Evolutionary conservation across 1,140 invertebrate species (phyloP).

Genomic region (Drosophila seguyi): DNA sequence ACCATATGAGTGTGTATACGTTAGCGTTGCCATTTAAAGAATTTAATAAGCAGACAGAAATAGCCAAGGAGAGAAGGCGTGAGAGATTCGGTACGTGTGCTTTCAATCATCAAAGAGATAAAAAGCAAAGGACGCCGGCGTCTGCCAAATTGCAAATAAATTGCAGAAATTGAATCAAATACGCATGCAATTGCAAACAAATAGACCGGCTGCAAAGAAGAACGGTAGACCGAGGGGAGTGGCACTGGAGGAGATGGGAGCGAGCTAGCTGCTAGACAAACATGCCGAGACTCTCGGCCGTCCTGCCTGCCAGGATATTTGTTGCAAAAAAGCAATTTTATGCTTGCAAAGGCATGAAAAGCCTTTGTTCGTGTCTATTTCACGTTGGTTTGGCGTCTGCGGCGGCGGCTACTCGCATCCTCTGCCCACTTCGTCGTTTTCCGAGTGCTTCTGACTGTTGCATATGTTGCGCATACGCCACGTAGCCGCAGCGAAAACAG

Average conservation of each 20-base stretch:
- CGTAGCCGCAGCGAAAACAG: constrained; percentile 49
- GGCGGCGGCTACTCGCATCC: constrained; percentile 49
- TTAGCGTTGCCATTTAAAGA: constrained; percentile 59
- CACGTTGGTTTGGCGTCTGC: constrained; percentile 82
- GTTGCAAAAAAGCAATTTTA: constrained; percentile 85
- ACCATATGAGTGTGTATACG: constrained; percentile 4
- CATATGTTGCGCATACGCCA: constrained; percentile 81
- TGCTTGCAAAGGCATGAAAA: constrained; percentile 85
- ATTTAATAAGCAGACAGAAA: constrained; percentile 57
- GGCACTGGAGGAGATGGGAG: constrained; percentile 7
- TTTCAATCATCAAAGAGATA: constrained; percentile 83
- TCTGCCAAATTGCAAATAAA: constrained; percentile 82
- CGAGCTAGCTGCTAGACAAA: constrained; percentile 56
- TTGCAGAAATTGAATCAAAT: constrained; percentile 84
- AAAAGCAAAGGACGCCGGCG: constrained; percentile 62
- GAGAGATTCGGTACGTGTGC: constrained; percentile 61
- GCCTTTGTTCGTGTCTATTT: constrained; percentile 85
- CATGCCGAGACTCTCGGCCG: constrained; percentile 50
- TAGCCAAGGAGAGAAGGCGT: background rate
- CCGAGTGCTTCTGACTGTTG: constrained; percentile 42
- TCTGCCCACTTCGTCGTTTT: constrained; percentile 12
- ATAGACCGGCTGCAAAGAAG: constrained; percentile 52
- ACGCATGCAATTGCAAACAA: constrained; percentile 84
- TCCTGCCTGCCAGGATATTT: constrained; percentile 71
- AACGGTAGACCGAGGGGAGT: constrained; percentile 13